phyloP scores from a whole-genome alignment of 1,140 invertebrate genomes.

The Chrysomallon squamiferum region DNA sequence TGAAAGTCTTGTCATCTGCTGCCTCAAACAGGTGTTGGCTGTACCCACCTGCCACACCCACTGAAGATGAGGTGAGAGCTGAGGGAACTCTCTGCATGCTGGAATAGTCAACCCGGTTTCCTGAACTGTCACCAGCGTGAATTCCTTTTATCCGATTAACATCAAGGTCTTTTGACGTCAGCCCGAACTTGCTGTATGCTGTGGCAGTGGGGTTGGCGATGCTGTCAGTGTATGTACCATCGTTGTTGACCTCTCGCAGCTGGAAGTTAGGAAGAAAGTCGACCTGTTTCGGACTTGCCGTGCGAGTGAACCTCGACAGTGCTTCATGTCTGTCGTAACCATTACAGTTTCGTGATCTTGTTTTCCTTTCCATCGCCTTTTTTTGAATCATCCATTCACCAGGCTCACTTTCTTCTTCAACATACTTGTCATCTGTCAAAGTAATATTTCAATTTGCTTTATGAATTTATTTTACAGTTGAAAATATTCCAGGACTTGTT shows the following conservation, averaged over 20 bases:
- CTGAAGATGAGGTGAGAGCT: neutral
- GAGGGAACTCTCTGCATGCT: neutral
- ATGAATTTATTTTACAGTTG: no score
- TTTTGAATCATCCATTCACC: no score
- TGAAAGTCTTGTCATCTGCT: no score
- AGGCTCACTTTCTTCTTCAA: no score
- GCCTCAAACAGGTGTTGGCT: neutral
- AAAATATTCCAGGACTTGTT: no score
- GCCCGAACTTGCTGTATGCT: neutral
- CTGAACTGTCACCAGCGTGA: neutral
- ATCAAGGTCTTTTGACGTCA: neutral
- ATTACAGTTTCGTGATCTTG: no score
- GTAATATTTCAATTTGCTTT: no score
- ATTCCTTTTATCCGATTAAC: neutral
- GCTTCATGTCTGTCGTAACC: no score
- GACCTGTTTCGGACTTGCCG: slow-evolving; percentile 19
- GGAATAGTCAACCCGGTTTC: neutral
- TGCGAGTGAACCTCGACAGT: no score
- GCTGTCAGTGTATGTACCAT: slow-evolving; percentile 30
- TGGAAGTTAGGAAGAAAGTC: slow-evolving; percentile 20
- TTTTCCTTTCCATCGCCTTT: no score
- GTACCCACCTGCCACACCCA: no score
- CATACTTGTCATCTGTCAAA: no score
- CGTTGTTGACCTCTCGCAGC: slow-evolving; percentile 22
- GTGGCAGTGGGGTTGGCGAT: neutral